These are phyloP conservation scores for Lycia hirtaria DNA, from an alignment of 2,888 invertebrate species.

Conservation along the genomic window DNA sequence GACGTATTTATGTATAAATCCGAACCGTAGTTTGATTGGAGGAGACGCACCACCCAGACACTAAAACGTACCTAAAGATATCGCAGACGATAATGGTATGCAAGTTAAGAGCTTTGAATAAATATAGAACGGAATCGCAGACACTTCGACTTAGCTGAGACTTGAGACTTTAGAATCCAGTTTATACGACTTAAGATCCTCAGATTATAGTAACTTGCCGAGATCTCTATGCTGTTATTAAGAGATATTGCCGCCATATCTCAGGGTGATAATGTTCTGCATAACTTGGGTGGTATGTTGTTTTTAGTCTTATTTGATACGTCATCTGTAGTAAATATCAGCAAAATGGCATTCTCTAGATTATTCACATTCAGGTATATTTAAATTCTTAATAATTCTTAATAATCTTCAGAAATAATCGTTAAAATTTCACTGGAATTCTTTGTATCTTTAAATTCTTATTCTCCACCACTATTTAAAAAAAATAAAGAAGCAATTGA, in stretches of 20 bases:
- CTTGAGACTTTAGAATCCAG: constrained; percentile 2
- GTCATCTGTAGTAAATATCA: not conserved
- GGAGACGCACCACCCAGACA: constrained; percentile 71
- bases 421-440: not conserved
- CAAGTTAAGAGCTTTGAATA: constrained; percentile 15
- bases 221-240: constrained; percentile 15
- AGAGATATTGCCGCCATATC: constrained; percentile 17
- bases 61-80: constrained; percentile 62
- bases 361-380: not conserved
- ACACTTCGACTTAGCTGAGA: constrained; percentile 16
- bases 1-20: constrained; percentile 25
- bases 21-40: constrained; percentile 46
- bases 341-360: not conserved
- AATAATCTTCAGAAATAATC: not conserved
- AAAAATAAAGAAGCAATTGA: no score
- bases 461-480: no score
- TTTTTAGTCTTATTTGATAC: not conserved
- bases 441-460: not conserved
- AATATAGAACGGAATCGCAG: constrained; percentile 29
- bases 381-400: no score
- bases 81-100: constrained; percentile 22
- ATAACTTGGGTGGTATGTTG: constrained; percentile 18
- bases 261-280: constrained; percentile 7
- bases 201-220: constrained; percentile 7
- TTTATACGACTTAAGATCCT: constrained; percentile 6